A percentile compares a stretch with the other conserved stretches of the same genome.
These are phyloP conservation scores for Marronus borbonicus DNA, from an alignment of 2,888 invertebrate species.

Conservation along the genomic window DNA sequence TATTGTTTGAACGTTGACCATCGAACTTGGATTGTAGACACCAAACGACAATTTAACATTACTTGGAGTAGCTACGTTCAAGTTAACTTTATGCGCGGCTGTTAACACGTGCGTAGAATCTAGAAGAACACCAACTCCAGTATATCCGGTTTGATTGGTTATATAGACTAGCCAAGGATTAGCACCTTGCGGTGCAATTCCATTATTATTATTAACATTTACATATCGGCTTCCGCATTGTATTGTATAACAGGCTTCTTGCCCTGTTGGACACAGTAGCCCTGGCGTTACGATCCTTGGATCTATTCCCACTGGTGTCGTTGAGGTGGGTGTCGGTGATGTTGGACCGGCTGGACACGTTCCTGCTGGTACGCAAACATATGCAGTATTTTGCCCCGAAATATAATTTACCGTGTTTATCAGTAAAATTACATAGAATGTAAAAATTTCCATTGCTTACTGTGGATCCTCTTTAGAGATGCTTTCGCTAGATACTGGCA, in stretches of 20 bases:
- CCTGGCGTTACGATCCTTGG: conserved; percentile 64
- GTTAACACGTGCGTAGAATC: conserved; percentile 79
- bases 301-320: conserved; percentile 60
- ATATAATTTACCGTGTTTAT: not conserved
- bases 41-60: conserved; percentile 57
- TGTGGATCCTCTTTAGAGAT: not conserved
- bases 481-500: not conserved
- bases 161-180: conserved; percentile 76
- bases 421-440: not conserved
- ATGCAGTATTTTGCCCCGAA: conserved; percentile 49
- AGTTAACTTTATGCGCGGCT: conserved; percentile 80
- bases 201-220: conserved; percentile 68
- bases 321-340: not conserved
- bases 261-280: conserved; percentile 62
- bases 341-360: conserved; percentile 57
- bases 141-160: conserved; percentile 69
- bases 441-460: not conserved
- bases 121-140: conserved; percentile 83
- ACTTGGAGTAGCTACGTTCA: conserved; percentile 69
- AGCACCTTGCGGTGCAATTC: conserved; percentile 69
- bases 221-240: conserved; percentile 71
- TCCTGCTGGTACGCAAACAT: conserved; percentile 62
- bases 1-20: conserved; percentile 54
- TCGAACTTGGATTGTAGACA: conserved; percentile 55
- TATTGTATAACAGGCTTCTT: conserved; percentile 60